A percentile compares a stretch with the other conserved stretches of the same genome.
Conservation (phyloP, 2,113 vertebrate genomes). For the Nematolebias whitei region DNA sequence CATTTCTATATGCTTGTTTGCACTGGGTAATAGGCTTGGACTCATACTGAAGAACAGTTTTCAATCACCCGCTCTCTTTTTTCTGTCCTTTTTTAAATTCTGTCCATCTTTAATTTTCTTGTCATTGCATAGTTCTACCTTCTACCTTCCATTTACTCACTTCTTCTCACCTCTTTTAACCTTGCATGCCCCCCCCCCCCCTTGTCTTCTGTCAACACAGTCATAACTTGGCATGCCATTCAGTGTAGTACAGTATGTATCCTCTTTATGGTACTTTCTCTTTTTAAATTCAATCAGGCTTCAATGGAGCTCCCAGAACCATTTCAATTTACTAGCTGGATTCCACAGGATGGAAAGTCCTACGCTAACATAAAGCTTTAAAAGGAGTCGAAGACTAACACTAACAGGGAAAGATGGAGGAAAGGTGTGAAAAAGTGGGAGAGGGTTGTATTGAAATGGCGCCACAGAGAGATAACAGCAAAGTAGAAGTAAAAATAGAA, state of each 20-base stretch:
- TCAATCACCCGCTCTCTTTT: constrained; percentile 14
- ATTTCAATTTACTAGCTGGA: constrained; percentile 74
- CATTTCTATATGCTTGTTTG: constrained; percentile 37
- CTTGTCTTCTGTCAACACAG: constrained; percentile 43
- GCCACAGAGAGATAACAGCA: constrained; percentile 59
- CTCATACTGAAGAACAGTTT: constrained; percentile 75
- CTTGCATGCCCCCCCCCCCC: neutral
- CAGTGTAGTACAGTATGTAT: constrained; percentile 63
- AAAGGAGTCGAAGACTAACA: constrained; percentile 50
- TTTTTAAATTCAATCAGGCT: constrained; percentile 74
- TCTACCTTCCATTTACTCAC: constrained; percentile 3
- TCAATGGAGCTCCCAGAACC: constrained; percentile 65
- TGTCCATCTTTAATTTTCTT: constrained; percentile 1
- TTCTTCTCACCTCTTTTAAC: constrained; percentile 11
- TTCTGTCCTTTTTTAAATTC: neutral
- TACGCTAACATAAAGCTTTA: constrained; percentile 63
- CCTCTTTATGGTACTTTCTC: constrained; percentile 71
- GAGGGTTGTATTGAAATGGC: constrained; percentile 34
- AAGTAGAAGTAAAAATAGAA: constrained; percentile 62
- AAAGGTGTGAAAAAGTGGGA: constrained; percentile 28
- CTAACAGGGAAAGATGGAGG: constrained; percentile 35
- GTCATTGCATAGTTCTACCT: constrained; percentile 11
- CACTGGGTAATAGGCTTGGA: constrained; percentile 83
- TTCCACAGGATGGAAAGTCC: constrained; percentile 64
- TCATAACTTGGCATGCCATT: constrained; percentile 62